Evolutionary conservation across 2,113 vertebrate genomes (phyloP).

Genomic region (Herpailurus yagouaroundi): DNA sequence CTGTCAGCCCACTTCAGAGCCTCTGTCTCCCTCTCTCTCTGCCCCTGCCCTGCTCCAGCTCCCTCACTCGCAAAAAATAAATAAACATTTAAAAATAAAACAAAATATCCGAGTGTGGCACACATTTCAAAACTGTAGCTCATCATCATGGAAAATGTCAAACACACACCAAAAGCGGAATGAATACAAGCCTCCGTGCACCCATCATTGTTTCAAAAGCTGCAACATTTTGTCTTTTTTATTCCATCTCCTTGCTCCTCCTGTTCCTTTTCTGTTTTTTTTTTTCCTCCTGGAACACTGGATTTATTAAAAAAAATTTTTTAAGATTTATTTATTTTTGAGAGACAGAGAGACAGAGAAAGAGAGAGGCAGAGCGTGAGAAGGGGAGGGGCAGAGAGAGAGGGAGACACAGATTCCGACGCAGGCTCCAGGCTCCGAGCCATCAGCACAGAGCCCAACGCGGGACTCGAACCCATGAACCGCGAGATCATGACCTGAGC

Average conservation of each 20-base stretch:
- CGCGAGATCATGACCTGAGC: neutral
- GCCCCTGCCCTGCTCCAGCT: too few species aligned
- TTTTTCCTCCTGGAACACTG: neutral
- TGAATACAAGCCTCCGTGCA: rapidly evolving
- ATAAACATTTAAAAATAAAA: too few species aligned
- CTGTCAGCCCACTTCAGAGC: too few species aligned
- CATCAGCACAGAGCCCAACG: neutral
- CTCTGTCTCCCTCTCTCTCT: too few species aligned
- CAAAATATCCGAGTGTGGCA: neutral
- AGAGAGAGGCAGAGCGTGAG: too few species aligned
- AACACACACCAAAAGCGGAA: neutral
- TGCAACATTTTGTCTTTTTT: neutral
- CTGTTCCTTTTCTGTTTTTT: too few species aligned
- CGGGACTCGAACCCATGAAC: neutral
- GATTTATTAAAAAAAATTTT: too few species aligned
- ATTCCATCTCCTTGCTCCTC: neutral
- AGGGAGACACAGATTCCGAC: too few species aligned
- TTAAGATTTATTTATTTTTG: neutral
- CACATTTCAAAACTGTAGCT: neutral
- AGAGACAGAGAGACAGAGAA: too few species aligned
- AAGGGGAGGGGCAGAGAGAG: too few species aligned
- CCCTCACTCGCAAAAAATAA: too few species aligned
- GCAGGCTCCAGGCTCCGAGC: neutral
- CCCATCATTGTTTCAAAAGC: too few species aligned
- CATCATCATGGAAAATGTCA: neutral